Percentiles rank a stretch among this genome's conserved stretches.
These are phyloP conservation scores for Adelosebastes latens DNA, from an alignment of 2,797 vertebrate species.

Conservation along the genomic window DNA sequence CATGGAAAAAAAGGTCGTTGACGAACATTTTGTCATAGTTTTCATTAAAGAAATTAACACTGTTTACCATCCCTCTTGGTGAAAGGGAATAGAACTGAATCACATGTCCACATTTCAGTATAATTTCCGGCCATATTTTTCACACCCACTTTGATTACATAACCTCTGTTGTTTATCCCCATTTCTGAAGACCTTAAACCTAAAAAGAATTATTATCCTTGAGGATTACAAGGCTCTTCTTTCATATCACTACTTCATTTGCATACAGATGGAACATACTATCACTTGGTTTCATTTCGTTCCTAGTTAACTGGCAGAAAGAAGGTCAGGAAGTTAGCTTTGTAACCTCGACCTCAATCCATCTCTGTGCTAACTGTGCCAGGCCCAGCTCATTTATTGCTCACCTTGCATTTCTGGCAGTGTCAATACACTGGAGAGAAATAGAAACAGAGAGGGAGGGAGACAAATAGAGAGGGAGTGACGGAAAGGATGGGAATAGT, in stretches of 20 bases:
- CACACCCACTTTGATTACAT: background rate
- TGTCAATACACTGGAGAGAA: constrained; percentile 61
- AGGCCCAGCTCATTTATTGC: constrained; percentile 70
- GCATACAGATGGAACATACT: background rate
- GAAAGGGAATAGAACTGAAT: background rate
- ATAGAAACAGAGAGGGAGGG: constrained; percentile 35
- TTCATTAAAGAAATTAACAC: background rate
- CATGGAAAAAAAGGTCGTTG: too few relatives aligned
- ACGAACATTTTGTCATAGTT: too few relatives aligned
- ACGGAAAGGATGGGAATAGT: background rate
- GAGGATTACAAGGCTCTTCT: background rate
- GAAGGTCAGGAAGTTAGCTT: constrained; percentile 40
- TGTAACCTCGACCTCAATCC: constrained; percentile 32
- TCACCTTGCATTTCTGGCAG: constrained; percentile 68
- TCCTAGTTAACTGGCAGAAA: constrained; percentile 4
- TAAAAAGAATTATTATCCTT: background rate
- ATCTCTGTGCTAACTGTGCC: constrained; percentile 52
- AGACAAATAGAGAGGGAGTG: constrained; percentile 33
- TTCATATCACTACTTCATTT: background rate
- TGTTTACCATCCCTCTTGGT: background rate
- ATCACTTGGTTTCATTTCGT: background rate
- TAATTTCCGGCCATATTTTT: background rate
- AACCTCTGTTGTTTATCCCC: background rate
- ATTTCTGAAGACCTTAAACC: background rate
- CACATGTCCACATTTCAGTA: background rate